Base-by-base conservation (phyloP, 2,113 vertebrate genomes). In the Labrus mixtus region DNA sequence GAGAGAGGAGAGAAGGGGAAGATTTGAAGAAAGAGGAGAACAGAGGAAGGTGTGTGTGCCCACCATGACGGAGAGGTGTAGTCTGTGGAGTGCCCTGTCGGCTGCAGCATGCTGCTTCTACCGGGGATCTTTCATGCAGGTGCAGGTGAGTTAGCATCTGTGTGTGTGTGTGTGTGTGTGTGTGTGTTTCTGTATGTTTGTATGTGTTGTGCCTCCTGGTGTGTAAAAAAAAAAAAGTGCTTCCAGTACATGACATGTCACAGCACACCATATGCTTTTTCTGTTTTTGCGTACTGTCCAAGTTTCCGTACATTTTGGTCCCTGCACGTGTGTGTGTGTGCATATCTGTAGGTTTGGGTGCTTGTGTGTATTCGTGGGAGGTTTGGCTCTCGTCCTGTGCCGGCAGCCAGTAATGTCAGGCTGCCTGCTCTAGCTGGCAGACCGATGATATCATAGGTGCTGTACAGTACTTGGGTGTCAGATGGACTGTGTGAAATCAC, bases 21-120 rank as follows among this genome's bases (percentile, higher is more conserved):
- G 79, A 37, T 83, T 76, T 78, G 45, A 56, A 70, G 51, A 39
- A 65, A 78, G 79, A 72, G 54, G 62, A 46, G 67, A 54, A 33
- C 29, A 33, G 58, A 60, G 58, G 59, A 83, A 89, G 87, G 90
- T 85, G 85, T 83, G 85, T 83, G 87, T 58, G 50, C 87, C 90
- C 87, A 93, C 88, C 92, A 99, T 98, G 97, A 98, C 97, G 56
- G 97, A 99, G 90, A 93, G 97, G 70, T 98, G 97, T 93, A 99
- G 97, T 94, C 95, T 98, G 84, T 99, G 97, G 97, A 98, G 97
- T 77, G 97, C 97, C 61, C 94, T 99, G 90, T 99, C 97, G 33
- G 97, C 97, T 10, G 97, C 97, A 50, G 97, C 97, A 56, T 99
- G 97, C 96, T 98, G 97, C 94, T 99, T 99, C 94, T 99, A 98